Evolutionary conservation across 1,140 invertebrate species (phyloP).

Genomic region (Megalonaias nervosa): DNA sequence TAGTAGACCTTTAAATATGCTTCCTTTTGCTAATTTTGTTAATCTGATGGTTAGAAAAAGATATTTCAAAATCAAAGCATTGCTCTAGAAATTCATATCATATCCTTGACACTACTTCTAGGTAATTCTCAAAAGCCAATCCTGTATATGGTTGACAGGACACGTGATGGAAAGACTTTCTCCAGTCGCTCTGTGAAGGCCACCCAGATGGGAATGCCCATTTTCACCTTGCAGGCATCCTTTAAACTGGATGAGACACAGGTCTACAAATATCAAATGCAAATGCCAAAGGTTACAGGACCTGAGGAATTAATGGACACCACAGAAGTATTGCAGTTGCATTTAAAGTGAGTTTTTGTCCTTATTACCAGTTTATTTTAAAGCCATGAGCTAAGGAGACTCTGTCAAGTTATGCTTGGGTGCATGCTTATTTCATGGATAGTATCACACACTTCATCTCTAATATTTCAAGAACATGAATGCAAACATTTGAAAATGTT

Average conservation of each 20-base stretch:
- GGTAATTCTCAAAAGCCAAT: slow-evolving; percentile 66
- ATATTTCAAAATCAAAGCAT: no score
- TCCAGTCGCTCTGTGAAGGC: slow-evolving; percentile 66
- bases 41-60: no score
- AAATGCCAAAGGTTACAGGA: slow-evolving; percentile 57
- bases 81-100: neutral
- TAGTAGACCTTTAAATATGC: no score
- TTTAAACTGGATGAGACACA: slow-evolving; percentile 66
- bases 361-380: no score
- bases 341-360: slow-evolving; percentile 34
- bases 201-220: slow-evolving; percentile 62
- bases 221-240: slow-evolving; percentile 68
- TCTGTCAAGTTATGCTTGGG: no score
- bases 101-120: slow-evolving; percentile 29
- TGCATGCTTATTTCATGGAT: no score
- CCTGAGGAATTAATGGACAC: slow-evolving; percentile 38
- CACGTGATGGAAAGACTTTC: slow-evolving; percentile 68
- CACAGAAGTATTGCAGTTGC: slow-evolving; percentile 40
- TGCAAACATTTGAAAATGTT: no score
- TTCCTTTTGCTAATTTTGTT: no score
- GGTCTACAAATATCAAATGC: slow-evolving; percentile 50
- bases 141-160: slow-evolving; percentile 67
- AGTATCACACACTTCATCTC: no score
- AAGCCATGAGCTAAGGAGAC: no score
- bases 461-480: no score